phyloP scores from a whole-genome alignment of 2,888 invertebrate species.

The Nomada fucata region DNA sequence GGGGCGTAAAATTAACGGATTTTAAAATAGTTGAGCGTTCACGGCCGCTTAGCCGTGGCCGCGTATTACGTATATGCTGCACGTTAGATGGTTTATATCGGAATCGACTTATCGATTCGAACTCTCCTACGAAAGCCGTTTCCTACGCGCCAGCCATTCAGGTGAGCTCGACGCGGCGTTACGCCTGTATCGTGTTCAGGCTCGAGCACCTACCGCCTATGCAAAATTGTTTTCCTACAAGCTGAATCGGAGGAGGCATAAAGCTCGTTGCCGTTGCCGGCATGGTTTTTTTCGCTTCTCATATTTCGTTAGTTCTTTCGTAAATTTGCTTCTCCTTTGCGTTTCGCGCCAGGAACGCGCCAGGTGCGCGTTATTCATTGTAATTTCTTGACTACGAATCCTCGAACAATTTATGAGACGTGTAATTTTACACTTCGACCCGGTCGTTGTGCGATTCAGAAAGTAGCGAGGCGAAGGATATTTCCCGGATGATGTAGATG shows the following conservation, averaged over 20 bases:
- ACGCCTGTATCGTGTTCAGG: constrained; percentile 68
- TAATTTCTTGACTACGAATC: constrained; percentile 1
- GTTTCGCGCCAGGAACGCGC: neutral
- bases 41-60: constrained; percentile 31
- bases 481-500: neutral
- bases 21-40: constrained; percentile 54
- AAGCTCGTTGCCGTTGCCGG: constrained; percentile 50
- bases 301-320: neutral
- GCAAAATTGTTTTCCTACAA: constrained; percentile 65
- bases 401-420: constrained; percentile 32
- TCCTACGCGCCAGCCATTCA: constrained; percentile 65
- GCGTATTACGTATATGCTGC: constrained; percentile 21
- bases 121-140: constrained; percentile 68
- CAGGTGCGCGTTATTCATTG: neutral
- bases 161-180: constrained; percentile 65
- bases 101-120: constrained; percentile 77
- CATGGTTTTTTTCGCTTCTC: constrained; percentile 1
- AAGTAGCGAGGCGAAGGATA: neutral
- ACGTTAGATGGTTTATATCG: constrained; percentile 57
- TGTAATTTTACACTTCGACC: neutral
- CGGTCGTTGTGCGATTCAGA: neutral
- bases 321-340: neutral
- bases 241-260: constrained; percentile 45
- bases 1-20: constrained; percentile 63
- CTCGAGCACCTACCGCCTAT: constrained; percentile 61